phyloP scores from a whole-genome alignment of 2,113 vertebrate genomes.

The Pungitius pungitius region DNA sequence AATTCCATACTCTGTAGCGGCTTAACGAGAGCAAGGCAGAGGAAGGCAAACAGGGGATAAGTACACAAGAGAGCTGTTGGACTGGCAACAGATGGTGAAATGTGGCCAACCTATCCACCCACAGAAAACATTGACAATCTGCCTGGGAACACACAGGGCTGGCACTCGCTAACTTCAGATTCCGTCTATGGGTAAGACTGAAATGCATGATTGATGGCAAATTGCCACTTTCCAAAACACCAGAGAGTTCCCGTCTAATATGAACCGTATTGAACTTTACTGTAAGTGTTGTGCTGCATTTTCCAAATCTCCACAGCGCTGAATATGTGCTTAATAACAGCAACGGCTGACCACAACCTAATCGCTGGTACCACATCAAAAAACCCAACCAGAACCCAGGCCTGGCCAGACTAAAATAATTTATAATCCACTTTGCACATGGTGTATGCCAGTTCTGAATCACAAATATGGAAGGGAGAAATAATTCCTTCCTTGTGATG shows the following conservation, averaged over 20 bases:
- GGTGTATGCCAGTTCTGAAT: conserved; percentile 11
- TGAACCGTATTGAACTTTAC: conserved; percentile 29
- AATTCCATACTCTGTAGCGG: conserved; percentile 61
- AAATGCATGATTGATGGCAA: conserved; percentile 65
- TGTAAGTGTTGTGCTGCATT: conserved; percentile 26
- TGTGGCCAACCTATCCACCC: conserved; percentile 56
- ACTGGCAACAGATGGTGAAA: conserved; percentile 67
- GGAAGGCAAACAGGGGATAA: conserved; percentile 58
- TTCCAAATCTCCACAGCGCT: conserved; percentile 7
- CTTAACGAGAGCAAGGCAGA: conserved; percentile 46
- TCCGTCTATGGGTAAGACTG: conserved; percentile 57
- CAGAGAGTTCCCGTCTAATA: conserved; percentile 25
- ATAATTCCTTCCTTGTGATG: conserved; percentile 45
- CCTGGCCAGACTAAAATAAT: conserved; percentile 24
- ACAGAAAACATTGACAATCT: conserved; percentile 65
- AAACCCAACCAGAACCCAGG: background rate
- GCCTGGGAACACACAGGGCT: conserved; percentile 64
- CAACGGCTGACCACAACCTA: conserved; percentile 1
- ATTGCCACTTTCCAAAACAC: conserved; percentile 60
- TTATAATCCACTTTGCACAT: conserved; percentile 22
- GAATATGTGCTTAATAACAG: conserved; percentile 23
- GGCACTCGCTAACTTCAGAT: conserved; percentile 54
- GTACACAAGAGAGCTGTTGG: conserved; percentile 53
- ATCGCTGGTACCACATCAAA: conserved; percentile 25
- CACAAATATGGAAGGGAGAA: conserved; percentile 32